Base-by-base conservation (phyloP, 2,888 invertebrate genomes). In the Eretmocerus hayati region DNA sequence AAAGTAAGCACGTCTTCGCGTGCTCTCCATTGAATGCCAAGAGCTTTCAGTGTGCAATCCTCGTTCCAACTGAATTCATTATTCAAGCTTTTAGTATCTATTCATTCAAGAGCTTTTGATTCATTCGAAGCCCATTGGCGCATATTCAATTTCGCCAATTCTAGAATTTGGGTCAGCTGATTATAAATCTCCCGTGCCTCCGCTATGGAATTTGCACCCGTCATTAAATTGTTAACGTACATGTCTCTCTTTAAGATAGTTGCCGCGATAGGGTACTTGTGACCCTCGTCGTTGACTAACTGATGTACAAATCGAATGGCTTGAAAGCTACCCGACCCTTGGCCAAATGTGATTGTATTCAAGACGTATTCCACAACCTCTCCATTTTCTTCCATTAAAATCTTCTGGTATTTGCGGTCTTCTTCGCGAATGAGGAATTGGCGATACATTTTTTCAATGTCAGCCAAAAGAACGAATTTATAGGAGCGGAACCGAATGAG, bases 21-120 rank as follows among this genome's bases (percentile, higher is more conserved):
- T 2, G 55, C 49, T 15, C 52, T 42, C 53, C 56, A 58, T 15
- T 30, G 19, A 1, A 54, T 33, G 4, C 56, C 56, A 18, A 58
- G 35, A 0, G 57, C 52, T 44, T 57, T 53, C 2, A 54, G 37
- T 5, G 45, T 37, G 2, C 35, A 9, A n/a, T 50, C 50, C 22
- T 50, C 37, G 11, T 42, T 20, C 1, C 52, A 46, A 9, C 9
- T 20, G 4, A 38, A 38, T 15, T 31, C 31, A 4, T 26, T 16
- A 15, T 46, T 40, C 11, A 46, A n/a, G 19, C 30, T 9, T 30
- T 44, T 44, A 11, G 32, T 22, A 15, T 46, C 16, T 9, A 46
- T 20, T 15, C 19, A 3, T 8, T 23, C 33, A 15, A 46, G 21
- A 11, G 33, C 33, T 4, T 15, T 5, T 6, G 18, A n/a, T n/a